These are phyloP conservation scores for Ornithoptera priamus DNA, from an alignment of 2,888 invertebrate species.

Conservation along the genomic window DNA sequence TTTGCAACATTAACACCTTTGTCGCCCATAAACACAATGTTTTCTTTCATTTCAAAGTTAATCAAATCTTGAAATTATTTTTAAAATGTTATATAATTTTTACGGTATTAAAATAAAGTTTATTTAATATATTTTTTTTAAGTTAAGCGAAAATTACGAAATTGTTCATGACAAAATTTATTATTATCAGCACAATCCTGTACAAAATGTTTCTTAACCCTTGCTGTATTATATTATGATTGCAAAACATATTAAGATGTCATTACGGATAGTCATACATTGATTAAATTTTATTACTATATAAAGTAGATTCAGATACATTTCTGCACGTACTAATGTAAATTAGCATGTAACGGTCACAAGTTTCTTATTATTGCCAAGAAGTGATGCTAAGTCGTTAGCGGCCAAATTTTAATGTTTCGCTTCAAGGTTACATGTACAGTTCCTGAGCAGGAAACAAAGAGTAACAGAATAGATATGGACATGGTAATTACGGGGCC, in stretches of 20 bases:
- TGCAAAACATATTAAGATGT: neutral
- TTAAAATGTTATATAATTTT: too few relatives aligned
- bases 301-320: neutral
- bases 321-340: neutral
- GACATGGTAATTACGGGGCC: conserved; percentile 71
- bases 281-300: neutral
- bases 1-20: neutral
- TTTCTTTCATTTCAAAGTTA: neutral
- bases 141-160: too few relatives aligned
- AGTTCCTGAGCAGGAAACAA: conserved; percentile 72
- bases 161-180: too few relatives aligned
- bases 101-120: too few relatives aligned
- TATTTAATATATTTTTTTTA: too few relatives aligned
- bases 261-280: neutral
- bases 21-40: neutral
- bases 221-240: too few relatives aligned
- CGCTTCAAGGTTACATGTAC: conserved; percentile 63
- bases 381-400: conserved; percentile 62
- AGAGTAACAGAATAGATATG: conserved; percentile 72
- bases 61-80: neutral
- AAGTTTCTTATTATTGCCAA: conserved; percentile 43
- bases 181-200: too few relatives aligned
- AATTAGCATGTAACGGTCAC: conserved; percentile 1
- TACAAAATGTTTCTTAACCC: too few relatives aligned
- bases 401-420: conserved; percentile 72